Evolutionary conservation across 2,888 invertebrate genomes (phyloP).

Genomic region (Nycteola revayana): DNA sequence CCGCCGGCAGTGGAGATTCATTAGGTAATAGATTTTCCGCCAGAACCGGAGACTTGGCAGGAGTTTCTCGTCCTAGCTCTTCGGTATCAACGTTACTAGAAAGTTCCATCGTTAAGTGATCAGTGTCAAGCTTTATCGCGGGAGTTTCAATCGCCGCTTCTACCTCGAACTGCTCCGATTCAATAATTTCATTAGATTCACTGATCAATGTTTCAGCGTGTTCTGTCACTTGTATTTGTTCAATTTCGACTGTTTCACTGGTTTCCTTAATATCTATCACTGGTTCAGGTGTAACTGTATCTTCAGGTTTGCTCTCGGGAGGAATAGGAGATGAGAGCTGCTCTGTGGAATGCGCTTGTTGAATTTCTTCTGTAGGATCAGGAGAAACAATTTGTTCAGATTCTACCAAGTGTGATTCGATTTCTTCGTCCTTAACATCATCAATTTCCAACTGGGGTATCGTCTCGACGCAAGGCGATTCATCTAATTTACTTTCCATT

Average conservation of each 20-base stretch:
- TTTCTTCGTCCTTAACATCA: constrained; percentile 17
- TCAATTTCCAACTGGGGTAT: constrained; percentile 23
- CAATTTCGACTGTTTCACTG: constrained; percentile 39
- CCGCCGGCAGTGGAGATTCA: constrained; percentile 32
- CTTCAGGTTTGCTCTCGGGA: constrained; percentile 22
- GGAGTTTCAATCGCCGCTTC: constrained; percentile 20
- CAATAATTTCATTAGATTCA: neutral
- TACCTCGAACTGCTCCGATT: constrained; percentile 7
- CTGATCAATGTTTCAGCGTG: neutral
- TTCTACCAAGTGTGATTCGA: constrained; percentile 21
- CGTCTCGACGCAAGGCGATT: constrained; percentile 44
- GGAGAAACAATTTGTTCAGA: constrained; percentile 26
- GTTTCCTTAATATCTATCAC: constrained; percentile 13
- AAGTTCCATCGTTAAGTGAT: constrained; percentile 17
- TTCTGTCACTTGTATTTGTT: constrained; percentile 27
- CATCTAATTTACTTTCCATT: constrained; percentile 58
- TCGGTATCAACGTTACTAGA: constrained; percentile 13
- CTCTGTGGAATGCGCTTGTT: constrained; percentile 27
- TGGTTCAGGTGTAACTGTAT: constrained; percentile 36
- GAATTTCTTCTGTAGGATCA: constrained; percentile 22
- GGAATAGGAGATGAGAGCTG: constrained; percentile 26
- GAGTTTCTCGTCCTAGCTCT: constrained; percentile 17
- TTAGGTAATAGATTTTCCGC: constrained; percentile 17
- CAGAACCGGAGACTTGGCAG: constrained; percentile 30
- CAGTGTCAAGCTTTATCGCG: constrained; percentile 29